phyloP scores from a whole-genome alignment of 2,888 invertebrate species.

The Aradus depressus region DNA sequence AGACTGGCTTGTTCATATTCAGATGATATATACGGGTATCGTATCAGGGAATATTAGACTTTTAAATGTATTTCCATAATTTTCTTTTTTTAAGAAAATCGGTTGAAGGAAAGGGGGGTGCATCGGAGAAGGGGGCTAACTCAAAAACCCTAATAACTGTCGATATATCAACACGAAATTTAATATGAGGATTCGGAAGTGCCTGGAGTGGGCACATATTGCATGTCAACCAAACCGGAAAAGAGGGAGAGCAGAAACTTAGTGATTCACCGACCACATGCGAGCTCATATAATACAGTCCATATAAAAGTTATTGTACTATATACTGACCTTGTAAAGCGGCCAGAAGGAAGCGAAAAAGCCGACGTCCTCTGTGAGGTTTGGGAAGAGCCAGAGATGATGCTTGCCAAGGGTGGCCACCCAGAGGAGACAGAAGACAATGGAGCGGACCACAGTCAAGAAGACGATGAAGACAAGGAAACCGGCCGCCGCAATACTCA shows the following conservation, averaged over 20 bases:
- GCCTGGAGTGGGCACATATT: no score
- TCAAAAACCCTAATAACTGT: no score
- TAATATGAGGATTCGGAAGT: neutral
- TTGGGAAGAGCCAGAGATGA: slow-evolving; percentile 97
- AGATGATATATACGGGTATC: no score
- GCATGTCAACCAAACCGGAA: no score
- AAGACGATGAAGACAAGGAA: slow-evolving; percentile 89
- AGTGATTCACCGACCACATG: no score
- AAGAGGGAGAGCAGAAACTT: no score
- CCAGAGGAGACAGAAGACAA: slow-evolving; percentile 90
- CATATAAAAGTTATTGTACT: slow-evolving; percentile 2
- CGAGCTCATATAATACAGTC: neutral
- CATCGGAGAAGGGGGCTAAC: no score
- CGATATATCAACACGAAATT: neutral
- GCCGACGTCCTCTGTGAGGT: slow-evolving; percentile 96
- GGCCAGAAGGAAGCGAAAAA: slow-evolving; percentile 99
- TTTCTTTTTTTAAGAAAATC: no score
- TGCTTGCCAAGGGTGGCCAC: slow-evolving; percentile 73
- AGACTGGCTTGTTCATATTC: no score
- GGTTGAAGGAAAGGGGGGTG: no score
- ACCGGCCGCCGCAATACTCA: slow-evolving; percentile 87
- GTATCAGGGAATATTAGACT: no score
- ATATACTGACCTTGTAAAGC: slow-evolving; percentile 62
- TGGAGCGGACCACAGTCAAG: slow-evolving; percentile 74
- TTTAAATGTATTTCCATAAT: no score